Evolutionary conservation across 2,888 invertebrate genomes (phyloP).

Genomic region (Diarsia dahlii): DNA sequence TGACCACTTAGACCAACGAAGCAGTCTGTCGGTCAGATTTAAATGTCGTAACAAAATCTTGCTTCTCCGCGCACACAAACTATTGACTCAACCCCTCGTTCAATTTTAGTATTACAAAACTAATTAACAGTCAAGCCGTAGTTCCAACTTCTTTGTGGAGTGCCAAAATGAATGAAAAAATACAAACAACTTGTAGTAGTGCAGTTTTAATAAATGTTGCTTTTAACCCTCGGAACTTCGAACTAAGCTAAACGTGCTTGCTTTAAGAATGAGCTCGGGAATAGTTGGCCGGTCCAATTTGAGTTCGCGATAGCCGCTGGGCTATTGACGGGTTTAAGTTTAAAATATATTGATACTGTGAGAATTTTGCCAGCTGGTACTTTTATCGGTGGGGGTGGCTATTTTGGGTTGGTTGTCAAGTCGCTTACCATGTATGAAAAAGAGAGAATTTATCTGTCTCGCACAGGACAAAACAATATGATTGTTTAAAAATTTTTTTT

Average conservation of each 20-base stretch:
- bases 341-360: slow-evolving; percentile 49
- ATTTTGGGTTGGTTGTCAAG: neutral
- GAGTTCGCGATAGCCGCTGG: slow-evolving; percentile 48
- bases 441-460: too few species aligned
- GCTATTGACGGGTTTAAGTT: slow-evolving; percentile 46
- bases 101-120: slow-evolving; percentile 28
- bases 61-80: neutral
- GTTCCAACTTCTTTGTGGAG: slow-evolving; percentile 22
- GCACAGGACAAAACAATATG: too few species aligned
- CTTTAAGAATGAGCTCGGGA: slow-evolving; percentile 49
- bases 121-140: slow-evolving; percentile 39
- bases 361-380: slow-evolving; percentile 29
- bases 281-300: slow-evolving; percentile 47
- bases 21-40: neutral
- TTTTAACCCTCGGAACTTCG: slow-evolving; percentile 36
- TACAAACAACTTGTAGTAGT: slow-evolving; percentile 46
- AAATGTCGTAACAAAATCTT: neutral
- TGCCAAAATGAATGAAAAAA: slow-evolving; percentile 26
- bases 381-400: neutral
- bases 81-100: slow-evolving; percentile 3
- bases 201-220: slow-evolving; percentile 60
- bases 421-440: too few species aligned
- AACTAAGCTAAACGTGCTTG: slow-evolving; percentile 52
- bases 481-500: too few species aligned
- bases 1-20: too few species aligned